Evolutionary conservation across 2,797 vertebrate species (phyloP).

Genomic region (Clamator glandarius): DNA sequence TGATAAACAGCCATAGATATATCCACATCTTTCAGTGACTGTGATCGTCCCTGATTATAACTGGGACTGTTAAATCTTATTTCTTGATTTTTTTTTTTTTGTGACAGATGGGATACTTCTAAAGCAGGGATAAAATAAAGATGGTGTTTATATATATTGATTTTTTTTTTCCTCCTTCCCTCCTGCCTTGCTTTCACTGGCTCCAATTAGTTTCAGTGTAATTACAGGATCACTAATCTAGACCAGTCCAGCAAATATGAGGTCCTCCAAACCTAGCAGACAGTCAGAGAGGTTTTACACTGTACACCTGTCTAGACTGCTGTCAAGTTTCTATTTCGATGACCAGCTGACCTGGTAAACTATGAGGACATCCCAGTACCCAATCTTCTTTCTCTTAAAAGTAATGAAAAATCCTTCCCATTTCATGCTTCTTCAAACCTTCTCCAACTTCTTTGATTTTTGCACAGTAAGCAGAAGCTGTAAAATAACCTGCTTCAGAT

Average conservation of each 20-base stretch:
- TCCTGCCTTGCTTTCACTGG: neutral
- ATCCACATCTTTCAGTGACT: neutral
- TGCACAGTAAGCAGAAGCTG: neutral
- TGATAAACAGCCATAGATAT: neutral
- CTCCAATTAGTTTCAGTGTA: neutral
- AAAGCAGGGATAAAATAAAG: neutral
- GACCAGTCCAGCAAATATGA: neutral
- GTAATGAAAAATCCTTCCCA: neutral
- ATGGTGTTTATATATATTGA: neutral
- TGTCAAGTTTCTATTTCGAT: neutral
- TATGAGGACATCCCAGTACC: neutral
- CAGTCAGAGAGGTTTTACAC: neutral
- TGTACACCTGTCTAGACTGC: neutral
- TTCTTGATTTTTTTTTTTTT: neutral
- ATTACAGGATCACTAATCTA: neutral
- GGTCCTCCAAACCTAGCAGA: neutral
- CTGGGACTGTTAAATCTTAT: neutral
- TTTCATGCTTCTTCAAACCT: slow-evolving; percentile 18
- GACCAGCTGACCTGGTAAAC: neutral
- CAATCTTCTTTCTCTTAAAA: neutral
- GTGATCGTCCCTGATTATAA: neutral
- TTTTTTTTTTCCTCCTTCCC: too few relatives aligned
- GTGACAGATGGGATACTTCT: neutral
- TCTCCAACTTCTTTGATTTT: neutral
- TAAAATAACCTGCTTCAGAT: neutral